phyloP scores from a whole-genome alignment of 2,113 vertebrate genomes.

The Cyphomyrus plagiostoma region DNA sequence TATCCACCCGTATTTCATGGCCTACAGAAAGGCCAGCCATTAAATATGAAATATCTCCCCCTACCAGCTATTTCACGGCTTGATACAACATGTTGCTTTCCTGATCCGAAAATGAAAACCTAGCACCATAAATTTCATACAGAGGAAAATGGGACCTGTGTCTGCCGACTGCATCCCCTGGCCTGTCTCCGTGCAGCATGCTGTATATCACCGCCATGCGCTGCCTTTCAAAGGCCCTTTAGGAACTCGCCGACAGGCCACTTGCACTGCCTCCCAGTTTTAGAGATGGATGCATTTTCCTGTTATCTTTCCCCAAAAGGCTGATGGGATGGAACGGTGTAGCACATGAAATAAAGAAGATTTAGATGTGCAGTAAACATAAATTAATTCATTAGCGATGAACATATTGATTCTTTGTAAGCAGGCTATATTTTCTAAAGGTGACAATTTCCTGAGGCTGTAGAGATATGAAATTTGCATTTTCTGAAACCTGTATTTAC shows the following conservation, averaged over 20 bases:
- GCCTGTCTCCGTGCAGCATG: too few relatives aligned
- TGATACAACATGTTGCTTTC: slow-evolving; percentile 7
- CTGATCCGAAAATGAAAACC: slow-evolving; percentile 11
- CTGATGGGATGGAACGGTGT: not conserved
- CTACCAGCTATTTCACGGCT: slow-evolving; percentile 3
- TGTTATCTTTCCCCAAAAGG: not conserved
- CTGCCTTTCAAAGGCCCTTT: not conserved
- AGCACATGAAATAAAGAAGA: not conserved
- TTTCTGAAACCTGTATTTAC: not conserved
- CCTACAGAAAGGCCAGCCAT: not conserved
- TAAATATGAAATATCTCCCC: slow-evolving; percentile 14
- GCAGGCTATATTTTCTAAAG: not conserved
- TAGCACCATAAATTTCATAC: not conserved
- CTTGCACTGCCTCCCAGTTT: not conserved
- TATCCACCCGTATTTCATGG: not conserved
- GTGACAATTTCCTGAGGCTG: not conserved
- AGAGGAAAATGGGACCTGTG: not conserved
- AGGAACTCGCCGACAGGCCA: not conserved
- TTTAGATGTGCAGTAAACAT: not conserved
- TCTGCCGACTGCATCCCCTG: not conserved
- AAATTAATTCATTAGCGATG: not conserved
- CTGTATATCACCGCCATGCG: not conserved
- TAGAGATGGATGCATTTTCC: not conserved
- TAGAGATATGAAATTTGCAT: not conserved
- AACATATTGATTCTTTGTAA: not conserved